Evolutionary conservation across 2,113 vertebrate genomes (phyloP), one percentile per base, ranked within the genome.

Genomic region (Triplophysa dalaica): DNA sequence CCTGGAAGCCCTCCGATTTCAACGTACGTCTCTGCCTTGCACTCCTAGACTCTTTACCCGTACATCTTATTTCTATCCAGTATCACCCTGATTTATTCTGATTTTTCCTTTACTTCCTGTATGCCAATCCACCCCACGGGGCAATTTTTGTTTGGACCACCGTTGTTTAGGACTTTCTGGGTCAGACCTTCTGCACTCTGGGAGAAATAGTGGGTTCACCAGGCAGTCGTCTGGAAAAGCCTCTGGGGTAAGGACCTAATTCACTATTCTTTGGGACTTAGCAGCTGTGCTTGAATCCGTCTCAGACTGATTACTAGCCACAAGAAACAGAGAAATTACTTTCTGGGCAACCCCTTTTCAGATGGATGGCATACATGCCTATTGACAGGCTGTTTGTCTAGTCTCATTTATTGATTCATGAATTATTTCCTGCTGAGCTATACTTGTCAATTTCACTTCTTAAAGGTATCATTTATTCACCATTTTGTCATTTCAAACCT

Each of bases 121-220:
- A 4, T 48, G 22, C 70, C 22, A 61, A 26, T 81, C 86, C 38
- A 81, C 83, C 86, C 54, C 77, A 33, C 60, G 50, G 66, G 70
- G 48, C 72, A 63, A 74, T 70, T 83, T 78, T 83, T 81, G 70
- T 80, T 70, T 67, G 77, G 79, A 78, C 76, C 8, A 38, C 29
- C 38, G 61, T 73, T 87, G 38, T 84, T 58, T 86, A 98, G 97
- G 97, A 98, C 88, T 98, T 98, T 88, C 92, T 98, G 86, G 97
- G 96, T 82, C 96, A 98, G 87, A 91, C 95, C 38, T 93, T 95
- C 90, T 98, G 96, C 86, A 98, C 97, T 5, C 91, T 98, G 43
- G 97, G 97, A n/a, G 96, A 98, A 89, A 97, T 98, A 0, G 96
- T 98, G 65, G 96, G 97, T 79, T 98, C 97, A 2, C 90, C 96